phyloP scores from a whole-genome alignment of 2,888 invertebrate genomes.

The Resseliella maxima region DNA sequence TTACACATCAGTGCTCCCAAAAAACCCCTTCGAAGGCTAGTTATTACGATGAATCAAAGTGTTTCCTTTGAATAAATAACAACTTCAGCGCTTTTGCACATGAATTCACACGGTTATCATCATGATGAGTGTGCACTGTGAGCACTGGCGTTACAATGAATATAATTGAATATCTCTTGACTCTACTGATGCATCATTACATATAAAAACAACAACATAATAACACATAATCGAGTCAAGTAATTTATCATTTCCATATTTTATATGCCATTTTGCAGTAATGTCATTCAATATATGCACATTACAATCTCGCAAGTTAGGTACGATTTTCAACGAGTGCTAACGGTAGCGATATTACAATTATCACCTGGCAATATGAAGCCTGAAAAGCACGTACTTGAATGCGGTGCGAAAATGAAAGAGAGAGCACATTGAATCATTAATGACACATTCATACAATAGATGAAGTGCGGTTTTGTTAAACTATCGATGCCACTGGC shows the following conservation, averaged over 20 bases:
- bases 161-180: not conserved
- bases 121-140: not conserved
- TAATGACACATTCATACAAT: not conserved
- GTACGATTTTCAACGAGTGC: not conserved
- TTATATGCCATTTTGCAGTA: not conserved
- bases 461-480: conserved; percentile 16
- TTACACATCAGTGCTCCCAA: too few relatives aligned
- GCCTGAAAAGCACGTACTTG: not conserved
- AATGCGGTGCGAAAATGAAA: not conserved
- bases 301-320: not conserved
- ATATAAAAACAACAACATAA: not conserved
- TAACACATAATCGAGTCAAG: conserved; percentile 14
- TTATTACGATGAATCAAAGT: too few relatives aligned
- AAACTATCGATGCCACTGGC: not conserved
- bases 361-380: not conserved
- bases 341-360: not conserved
- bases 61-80: too few relatives aligned
- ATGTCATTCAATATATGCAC: conserved; percentile 12
- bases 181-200: not conserved
- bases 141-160: not conserved
- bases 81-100: not conserved
- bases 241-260: conserved; percentile 23
- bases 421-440: not conserved
- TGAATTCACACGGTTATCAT: not conserved
- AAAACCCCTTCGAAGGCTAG: too few relatives aligned